Percentiles rank a stretch among this genome's conserved stretches.
Conservation (phyloP, 2,888 invertebrate species). For the Coelinius sp. region DNA sequence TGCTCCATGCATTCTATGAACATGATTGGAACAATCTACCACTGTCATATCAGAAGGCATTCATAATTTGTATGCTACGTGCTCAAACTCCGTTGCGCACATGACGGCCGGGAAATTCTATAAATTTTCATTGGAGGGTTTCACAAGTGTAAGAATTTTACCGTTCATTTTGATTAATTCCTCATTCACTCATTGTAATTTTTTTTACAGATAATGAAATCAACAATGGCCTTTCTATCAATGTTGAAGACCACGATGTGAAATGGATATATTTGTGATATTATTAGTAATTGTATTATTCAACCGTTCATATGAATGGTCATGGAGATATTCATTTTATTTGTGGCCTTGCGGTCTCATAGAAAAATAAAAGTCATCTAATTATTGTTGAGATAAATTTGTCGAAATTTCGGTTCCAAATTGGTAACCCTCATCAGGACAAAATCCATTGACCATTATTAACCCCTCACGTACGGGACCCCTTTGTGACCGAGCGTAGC, state of each 20-base stretch:
- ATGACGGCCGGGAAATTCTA: constrained; percentile 44
- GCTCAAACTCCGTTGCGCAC: constrained; percentile 31
- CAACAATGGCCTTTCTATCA: constrained; percentile 41
- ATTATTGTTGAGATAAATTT: no score
- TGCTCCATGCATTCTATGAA: constrained; percentile 37
- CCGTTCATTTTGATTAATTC: not conserved
- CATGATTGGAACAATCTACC: constrained; percentile 38
- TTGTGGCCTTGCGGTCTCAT: no score
- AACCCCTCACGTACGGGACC: no score
- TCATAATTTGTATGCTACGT: constrained; percentile 41
- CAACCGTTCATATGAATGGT: no score
- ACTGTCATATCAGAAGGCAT: constrained; percentile 18
- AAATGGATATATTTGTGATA: not conserved
- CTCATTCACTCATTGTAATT: not conserved
- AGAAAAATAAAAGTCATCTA: no score
- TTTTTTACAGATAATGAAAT: constrained; percentile 42
- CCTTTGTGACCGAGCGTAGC: no score
- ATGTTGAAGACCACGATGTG: constrained; percentile 34
- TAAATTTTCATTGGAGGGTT: constrained; percentile 39
- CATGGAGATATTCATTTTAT: no score
- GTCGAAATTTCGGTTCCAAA: no score
- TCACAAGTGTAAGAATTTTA: constrained; percentile 27
- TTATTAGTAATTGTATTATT: no score
- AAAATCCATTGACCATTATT: no score
- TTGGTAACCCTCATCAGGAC: no score